A percentile compares a stretch with the other conserved stretches of the same genome.
These are phyloP conservation scores for Poecilobothrus nobilitatus DNA, from an alignment of 2,888 invertebrate genomes.

Conservation along the genomic window DNA sequence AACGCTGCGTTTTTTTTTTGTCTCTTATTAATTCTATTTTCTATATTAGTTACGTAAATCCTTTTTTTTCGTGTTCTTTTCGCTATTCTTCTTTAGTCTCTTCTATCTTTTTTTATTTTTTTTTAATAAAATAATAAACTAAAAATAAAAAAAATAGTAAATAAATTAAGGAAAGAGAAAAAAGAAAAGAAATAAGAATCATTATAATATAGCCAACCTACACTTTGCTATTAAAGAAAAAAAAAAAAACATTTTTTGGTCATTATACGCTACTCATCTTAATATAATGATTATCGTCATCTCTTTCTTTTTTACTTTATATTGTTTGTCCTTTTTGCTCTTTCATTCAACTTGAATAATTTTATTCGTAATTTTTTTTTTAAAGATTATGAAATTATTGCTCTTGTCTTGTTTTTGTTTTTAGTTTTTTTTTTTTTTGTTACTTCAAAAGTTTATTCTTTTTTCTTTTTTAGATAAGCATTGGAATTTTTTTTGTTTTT, in stretches of 20 bases:
- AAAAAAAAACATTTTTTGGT: neutral
- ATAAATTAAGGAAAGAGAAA: neutral
- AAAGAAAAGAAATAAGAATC: neutral
- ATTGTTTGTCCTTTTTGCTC: neutral
- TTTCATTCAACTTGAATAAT: neutral
- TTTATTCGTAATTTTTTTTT: neutral
- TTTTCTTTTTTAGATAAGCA: neutral
- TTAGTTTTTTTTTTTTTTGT: too few relatives aligned
- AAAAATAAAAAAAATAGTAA: too few relatives aligned
- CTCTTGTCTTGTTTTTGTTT: neutral
- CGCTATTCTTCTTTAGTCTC: neutral
- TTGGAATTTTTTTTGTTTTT: neutral
- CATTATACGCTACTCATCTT: slow-evolving; percentile 1
- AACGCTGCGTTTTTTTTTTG: neutral
- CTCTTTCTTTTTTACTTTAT: neutral
- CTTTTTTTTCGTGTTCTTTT: neutral
- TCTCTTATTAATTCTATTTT: too few relatives aligned
- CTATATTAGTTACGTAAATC: neutral
- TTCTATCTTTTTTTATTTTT: neutral
- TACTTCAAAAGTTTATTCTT: neutral
- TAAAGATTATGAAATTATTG: neutral
- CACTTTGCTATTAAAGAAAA: neutral
- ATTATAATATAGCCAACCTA: neutral
- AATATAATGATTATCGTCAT: neutral
- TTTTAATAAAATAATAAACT: neutral